A percentile compares a stretch with the other conserved stretches of the same genome.
These are phyloP conservation scores for Aphelenchoides fujianensis DNA, from an alignment of 1,140 invertebrate species.

Conservation along the genomic window DNA sequence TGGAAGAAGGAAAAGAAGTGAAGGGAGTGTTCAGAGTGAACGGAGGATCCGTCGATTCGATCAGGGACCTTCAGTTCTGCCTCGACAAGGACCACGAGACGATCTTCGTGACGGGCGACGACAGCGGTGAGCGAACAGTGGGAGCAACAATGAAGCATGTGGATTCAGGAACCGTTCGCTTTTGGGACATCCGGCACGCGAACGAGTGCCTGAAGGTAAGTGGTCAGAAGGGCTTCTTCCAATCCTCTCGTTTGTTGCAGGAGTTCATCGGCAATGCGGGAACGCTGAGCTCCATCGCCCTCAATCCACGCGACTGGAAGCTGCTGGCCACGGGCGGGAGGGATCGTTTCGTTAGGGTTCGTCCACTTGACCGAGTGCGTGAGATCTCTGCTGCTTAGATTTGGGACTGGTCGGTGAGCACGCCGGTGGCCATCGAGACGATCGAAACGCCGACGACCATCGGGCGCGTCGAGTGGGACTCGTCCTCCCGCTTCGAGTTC, in stretches of 20 bases:
- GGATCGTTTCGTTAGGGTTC: constrained; percentile 37
- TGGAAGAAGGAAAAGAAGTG: too few species aligned
- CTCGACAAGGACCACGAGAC: constrained; percentile 39
- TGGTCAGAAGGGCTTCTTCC: constrained; percentile 4
- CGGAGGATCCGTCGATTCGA: constrained; percentile 26
- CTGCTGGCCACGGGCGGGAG: constrained; percentile 42
- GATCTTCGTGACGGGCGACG: constrained; percentile 41
- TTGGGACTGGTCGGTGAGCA: constrained; percentile 44
- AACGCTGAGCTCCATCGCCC: constrained; percentile 19
- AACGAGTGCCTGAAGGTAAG: constrained; percentile 31
- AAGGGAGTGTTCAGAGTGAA: constrained; percentile 14
- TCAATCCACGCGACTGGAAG: constrained; percentile 39
- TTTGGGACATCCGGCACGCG: constrained; percentile 42
- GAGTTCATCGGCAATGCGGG: constrained; percentile 8
- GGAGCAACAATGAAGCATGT: not conserved
- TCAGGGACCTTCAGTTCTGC: constrained; percentile 35
- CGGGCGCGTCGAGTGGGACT: constrained; percentile 42
- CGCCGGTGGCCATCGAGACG: constrained; percentile 30
- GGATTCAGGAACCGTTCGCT: constrained; percentile 31
- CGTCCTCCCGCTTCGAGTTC: constrained; percentile 18
- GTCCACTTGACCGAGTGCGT: too few species aligned
- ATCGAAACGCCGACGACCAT: constrained; percentile 42
- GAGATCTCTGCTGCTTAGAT: too few species aligned
- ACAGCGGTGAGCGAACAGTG: constrained; percentile 28
- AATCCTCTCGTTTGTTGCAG: not conserved